Evolutionary conservation across 1,140 invertebrate species (phyloP), one percentile per base, ranked within the genome.

Genomic region (Teleogryllus occipitalis): DNA sequence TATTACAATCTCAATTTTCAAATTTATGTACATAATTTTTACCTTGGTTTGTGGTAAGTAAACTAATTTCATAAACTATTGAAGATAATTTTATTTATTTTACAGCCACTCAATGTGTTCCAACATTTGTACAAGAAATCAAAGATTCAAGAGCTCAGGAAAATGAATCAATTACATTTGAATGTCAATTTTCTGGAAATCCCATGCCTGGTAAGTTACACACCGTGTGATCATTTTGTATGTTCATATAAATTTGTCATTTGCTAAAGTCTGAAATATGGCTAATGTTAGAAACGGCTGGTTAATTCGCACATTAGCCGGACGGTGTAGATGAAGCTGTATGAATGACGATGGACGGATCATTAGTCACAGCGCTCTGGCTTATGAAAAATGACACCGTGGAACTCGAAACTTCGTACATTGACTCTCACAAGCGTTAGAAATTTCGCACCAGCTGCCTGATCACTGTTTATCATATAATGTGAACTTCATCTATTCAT

Each of bases 101-200:
- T 90, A 79, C 86, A 96, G 94, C 92, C 84, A 90, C 91, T 83
- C 93, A 95, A 88, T 89, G 92, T 82, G 88, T 93, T 82, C 95
- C 95, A 82, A 92, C 91, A 81, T 94, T 97, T 87, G 91, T 95
- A 78, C 90, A 92, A 87, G 93, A 95, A 87, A 91, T 96, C 81
- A 90, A 90, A 82, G 92, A 94, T 83, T 88, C 91, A 82, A 90
- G 93, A 83, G 91, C 91, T 75, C 89, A 91, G 81, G 92, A 94
- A 87, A 92, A 92, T 80, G 92, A 95, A 87, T 89, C 88, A 77
- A 91, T 92, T 47, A 89, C 89, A 47, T 94, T 97, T 84, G 92
- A 94, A 86, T 92, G 93, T 82, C 84, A 89, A 78, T 95, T 93
- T 85, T 92, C 92, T 78, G 96, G 95, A 86, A 94, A 93, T 85